Evolutionary conservation across 2,113 vertebrate genomes (phyloP).

Genomic region (Trachemys scripta): DNA sequence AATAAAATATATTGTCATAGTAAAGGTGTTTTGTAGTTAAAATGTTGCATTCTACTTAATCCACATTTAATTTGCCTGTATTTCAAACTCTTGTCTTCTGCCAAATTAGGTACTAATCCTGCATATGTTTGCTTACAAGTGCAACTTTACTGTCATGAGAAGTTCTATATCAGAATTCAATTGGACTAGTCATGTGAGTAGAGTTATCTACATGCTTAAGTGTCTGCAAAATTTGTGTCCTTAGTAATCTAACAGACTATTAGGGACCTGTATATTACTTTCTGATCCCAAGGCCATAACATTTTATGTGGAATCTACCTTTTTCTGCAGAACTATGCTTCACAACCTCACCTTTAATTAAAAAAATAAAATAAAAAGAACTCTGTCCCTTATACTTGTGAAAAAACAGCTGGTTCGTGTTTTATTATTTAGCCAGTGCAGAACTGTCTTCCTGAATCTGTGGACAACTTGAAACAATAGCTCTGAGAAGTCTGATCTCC

Average conservation of each 20-base stretch:
- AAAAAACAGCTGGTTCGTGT: accelerated
- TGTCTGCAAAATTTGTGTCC: neutral
- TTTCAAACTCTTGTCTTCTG: neutral
- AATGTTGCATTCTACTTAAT: neutral
- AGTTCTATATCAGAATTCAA: neutral
- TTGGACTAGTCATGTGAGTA: neutral
- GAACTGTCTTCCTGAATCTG: neutral
- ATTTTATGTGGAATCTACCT: neutral
- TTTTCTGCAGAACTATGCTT: neutral
- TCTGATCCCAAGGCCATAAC: neutral
- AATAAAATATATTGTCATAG: neutral
- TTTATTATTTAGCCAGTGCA: neutral
- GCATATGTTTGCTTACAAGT: neutral
- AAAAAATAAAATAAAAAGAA: neutral
- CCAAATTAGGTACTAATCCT: neutral
- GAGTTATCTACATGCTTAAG: neutral
- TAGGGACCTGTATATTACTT: neutral
- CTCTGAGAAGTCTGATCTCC: neutral
- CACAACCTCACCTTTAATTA: neutral
- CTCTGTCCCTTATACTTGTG: neutral
- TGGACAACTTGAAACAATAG: neutral
- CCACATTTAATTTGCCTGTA: neutral
- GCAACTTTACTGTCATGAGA: neutral
- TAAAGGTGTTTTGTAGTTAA: neutral
- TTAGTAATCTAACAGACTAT: neutral